phyloP scores from a whole-genome alignment of 2,113 vertebrate genomes.

The Heterotilapia buettikoferi region DNA sequence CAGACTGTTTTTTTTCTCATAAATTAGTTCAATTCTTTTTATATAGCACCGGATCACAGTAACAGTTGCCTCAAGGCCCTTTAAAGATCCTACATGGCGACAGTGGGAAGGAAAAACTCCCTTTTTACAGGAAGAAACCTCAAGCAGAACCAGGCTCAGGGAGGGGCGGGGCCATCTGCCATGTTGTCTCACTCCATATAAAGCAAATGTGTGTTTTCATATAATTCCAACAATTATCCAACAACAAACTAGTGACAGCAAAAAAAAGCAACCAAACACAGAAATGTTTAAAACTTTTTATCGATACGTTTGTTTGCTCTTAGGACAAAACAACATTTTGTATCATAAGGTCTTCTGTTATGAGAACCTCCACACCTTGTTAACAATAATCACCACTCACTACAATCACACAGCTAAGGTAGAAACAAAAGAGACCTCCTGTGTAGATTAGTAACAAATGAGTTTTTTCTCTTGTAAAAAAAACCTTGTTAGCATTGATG shows the following conservation, averaged over 20 bases:
- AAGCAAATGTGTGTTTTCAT: neutral
- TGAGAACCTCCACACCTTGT: neutral
- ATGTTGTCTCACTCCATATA: neutral
- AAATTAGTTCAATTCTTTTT: neutral
- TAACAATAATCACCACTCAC: neutral
- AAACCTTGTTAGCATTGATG: neutral
- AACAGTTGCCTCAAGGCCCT: neutral
- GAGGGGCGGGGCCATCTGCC: neutral
- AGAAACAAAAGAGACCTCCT: neutral
- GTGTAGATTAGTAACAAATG: neutral
- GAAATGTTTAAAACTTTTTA: neutral
- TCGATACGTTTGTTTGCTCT: fast-evolving
- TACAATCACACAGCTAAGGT: neutral
- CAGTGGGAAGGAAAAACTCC: neutral
- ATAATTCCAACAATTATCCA: neutral
- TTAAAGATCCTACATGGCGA: neutral
- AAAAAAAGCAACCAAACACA: neutral
- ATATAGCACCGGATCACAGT: neutral
- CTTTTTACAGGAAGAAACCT: neutral
- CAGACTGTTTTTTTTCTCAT: neutral
- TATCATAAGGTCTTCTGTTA: neutral
- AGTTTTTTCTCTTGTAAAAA: neutral
- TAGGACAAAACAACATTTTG: neutral
- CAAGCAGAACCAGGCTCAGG: neutral
- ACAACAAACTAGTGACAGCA: neutral